Evolutionary conservation across 2,113 vertebrate species (phyloP), one percentile per base, ranked within the genome.

Genomic region (Grantiella picta): DNA sequence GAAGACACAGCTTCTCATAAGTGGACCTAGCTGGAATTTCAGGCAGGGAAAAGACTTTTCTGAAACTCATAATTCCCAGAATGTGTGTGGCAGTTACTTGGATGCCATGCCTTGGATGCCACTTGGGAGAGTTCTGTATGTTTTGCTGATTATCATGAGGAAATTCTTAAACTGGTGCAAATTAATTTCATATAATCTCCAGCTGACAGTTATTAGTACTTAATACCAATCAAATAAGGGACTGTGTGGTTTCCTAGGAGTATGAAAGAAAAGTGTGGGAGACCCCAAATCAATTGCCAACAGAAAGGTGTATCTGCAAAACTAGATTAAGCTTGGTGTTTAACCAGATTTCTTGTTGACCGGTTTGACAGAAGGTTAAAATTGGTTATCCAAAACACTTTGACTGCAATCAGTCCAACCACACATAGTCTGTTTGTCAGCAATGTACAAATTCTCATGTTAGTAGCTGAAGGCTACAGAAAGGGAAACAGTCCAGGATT

Each of bases 401-500:
- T 33, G 31, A 53, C 36, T 73, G 23, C 75, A 79, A 47, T 60
- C 19, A 52, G 42, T 50, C 52, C 24, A 33, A 18, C 15, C 38
- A 25, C 25, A 21, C 7, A 38, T 5, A 15, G 11, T 50, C 23
- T 0, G 0, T 65, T 70, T 83, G 38, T 42, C 33, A 70, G 21
- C 38, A 65, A 31, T 31, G 28, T 31, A 56, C 61, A 66, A n/a
- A 33, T 63, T 82, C 66, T 71, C 25, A 33, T 2, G 9, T 16
- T 76, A 44, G 13, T 49, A 76, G 40, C 36, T 82, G 27, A 75
- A 66, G 35, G 40, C 19, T 83, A n/a, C 47, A 71, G 56, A 78
- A 72, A 66, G 12, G n/a, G 38, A 86, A 91, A 29, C 7, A 54
- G 15, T 53, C 60, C 77, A 92, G 27, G 24, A 71, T 12, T 68